A percentile compares a stretch with the other conserved stretches of the same genome.
Evolutionary conservation across 1,140 invertebrate genomes (phyloP).

Genomic region (Drosophila ironensis): DNA sequence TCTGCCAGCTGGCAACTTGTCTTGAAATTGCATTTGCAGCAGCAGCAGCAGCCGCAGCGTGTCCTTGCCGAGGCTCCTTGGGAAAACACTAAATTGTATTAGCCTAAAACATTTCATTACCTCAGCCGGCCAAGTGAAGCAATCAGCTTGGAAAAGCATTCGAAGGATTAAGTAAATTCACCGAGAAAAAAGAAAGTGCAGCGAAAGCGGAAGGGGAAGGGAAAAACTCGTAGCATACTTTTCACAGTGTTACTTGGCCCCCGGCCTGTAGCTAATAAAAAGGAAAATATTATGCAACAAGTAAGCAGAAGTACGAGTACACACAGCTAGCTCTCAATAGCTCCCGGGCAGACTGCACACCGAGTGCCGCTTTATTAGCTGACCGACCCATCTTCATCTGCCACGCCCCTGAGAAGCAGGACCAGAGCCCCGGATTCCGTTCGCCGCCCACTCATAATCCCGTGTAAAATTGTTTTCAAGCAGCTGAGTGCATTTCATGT

Average conservation of each 20-base stretch:
- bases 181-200: neutral
- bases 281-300: conserved; percentile 78
- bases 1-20: conserved; percentile 44
- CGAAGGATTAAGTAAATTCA: conserved; percentile 48
- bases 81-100: conserved; percentile 68
- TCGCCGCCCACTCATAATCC: conserved; percentile 57
- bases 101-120: conserved; percentile 67
- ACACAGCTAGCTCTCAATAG: conserved; percentile 42
- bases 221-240: conserved; percentile 26
- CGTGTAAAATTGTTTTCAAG: conserved; percentile 70
- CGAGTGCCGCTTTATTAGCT: conserved; percentile 68
- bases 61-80: conserved; percentile 37
- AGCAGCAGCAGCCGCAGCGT: conserved; percentile 2
- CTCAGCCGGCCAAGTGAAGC: conserved; percentile 35
- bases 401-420: too few species aligned
- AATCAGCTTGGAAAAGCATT: conserved; percentile 69
- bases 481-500: conserved; percentile 62
- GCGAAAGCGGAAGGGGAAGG: neutral
- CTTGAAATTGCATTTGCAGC: conserved; percentile 41
- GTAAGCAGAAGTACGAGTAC: conserved; percentile 56
- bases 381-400: conserved; percentile 41
- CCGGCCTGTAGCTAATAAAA: conserved; percentile 62
- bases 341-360: conserved; percentile 42
- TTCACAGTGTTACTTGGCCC: conserved; percentile 27
- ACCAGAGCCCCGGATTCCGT: neutral